Conservation (phyloP, 2,113 vertebrate species). For the Gasterosteus aculeatus region DNA sequence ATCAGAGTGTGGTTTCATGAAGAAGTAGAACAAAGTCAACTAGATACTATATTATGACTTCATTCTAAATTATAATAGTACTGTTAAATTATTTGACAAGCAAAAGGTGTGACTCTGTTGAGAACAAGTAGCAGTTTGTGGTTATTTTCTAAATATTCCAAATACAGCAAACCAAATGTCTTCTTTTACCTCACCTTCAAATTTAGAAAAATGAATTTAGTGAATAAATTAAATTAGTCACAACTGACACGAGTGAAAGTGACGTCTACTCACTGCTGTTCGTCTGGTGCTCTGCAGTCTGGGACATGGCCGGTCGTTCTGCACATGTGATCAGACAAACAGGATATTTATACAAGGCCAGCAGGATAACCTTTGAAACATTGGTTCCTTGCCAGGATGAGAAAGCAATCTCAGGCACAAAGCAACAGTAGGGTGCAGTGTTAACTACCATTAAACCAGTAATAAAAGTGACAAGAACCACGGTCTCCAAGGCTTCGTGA, state of each 20-base stretch:
- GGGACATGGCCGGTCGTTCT: slow-evolving; percentile 55
- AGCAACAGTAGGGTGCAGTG: not conserved
- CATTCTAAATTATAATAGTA: not conserved
- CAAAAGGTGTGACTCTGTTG: not conserved
- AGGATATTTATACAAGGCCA: slow-evolving; percentile 28
- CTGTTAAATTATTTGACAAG: not conserved
- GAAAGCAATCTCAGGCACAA: not conserved
- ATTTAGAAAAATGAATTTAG: not conserved
- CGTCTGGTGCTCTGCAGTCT: slow-evolving; percentile 16
- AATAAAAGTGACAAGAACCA: not conserved
- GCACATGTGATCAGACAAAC: slow-evolving; percentile 12
- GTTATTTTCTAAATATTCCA: not conserved
- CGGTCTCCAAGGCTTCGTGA: not conserved
- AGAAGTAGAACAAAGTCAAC: not conserved
- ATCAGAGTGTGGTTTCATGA: too few relatives aligned
- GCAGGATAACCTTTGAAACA: slow-evolving; percentile 58
- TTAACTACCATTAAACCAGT: slow-evolving; percentile 4
- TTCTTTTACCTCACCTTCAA: not conserved
- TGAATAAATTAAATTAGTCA: not conserved
- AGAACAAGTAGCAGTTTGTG: not conserved
- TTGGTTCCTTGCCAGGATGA: slow-evolving; percentile 8
- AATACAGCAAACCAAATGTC: not conserved
- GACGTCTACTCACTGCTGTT: slow-evolving; percentile 62
- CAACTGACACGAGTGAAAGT: not conserved
- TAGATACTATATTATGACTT: too few relatives aligned